Percentiles rank a stretch among this genome's conserved stretches.
phyloP scores from a whole-genome alignment of 2,797 vertebrate genomes.

The Myiothlypis chrysogaster region DNA sequence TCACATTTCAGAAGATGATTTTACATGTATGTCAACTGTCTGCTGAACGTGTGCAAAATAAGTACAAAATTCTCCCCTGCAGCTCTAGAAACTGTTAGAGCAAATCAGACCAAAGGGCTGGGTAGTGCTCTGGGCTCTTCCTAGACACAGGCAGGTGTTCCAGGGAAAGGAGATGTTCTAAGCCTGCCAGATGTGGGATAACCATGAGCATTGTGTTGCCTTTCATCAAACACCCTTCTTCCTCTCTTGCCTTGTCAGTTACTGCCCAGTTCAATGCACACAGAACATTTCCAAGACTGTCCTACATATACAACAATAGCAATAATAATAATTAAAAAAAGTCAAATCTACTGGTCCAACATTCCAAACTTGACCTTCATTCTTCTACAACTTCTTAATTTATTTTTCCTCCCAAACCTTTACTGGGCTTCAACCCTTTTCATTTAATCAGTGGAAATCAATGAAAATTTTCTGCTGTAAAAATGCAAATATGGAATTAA shows the following conservation, averaged over 20 bases:
- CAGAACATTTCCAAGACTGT: neutral
- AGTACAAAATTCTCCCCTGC: neutral
- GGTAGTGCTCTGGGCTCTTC: fast-evolving
- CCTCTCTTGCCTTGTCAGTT: neutral
- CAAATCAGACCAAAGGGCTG: neutral
- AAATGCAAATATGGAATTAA: neutral
- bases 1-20: neutral
- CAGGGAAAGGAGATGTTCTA: fast-evolving
- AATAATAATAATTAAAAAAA: neutral
- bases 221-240: fast-evolving
- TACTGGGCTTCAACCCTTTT: neutral
- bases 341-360: neutral
- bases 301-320: neutral
- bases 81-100: neutral
- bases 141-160: neutral
- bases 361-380: neutral
- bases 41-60: neutral
- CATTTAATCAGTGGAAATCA: neutral
- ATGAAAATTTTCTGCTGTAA: neutral
- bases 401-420: neutral
- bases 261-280: neutral
- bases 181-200: neutral
- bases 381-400: neutral
- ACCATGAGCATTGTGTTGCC: no score
- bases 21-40: fast-evolving